Conservation (phyloP, 2,797 vertebrate species). For the Phalloptychus januarius region DNA sequence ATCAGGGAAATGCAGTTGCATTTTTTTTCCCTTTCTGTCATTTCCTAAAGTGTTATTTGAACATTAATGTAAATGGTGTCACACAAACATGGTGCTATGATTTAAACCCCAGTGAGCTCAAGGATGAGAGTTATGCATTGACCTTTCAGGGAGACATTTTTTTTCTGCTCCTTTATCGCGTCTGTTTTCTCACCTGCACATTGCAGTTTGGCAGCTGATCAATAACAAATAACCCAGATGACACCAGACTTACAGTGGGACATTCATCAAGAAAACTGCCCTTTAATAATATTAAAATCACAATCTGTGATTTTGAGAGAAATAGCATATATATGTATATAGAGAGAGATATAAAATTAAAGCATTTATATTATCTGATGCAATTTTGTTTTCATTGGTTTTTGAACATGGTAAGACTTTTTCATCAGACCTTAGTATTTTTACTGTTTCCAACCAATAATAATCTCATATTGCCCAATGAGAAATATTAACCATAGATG, state of each 20-base stretch:
- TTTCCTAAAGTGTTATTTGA: not conserved
- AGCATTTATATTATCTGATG: not conserved
- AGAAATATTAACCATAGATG: not conserved
- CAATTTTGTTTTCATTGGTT: not conserved
- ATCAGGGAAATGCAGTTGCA: not conserved
- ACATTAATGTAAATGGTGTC: constrained; percentile 1
- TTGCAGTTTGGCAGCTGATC: constrained; percentile 12
- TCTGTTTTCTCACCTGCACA: constrained; percentile 5
- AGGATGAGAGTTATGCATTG: constrained; percentile 4
- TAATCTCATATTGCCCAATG: not conserved
- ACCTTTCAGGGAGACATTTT: constrained; percentile 9
- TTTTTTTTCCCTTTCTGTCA: not conserved
- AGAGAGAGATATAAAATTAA: too few relatives aligned
- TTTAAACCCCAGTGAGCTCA: not conserved
- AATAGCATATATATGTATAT: not conserved
- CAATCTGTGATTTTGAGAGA: constrained; percentile 11
- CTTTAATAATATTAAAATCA: constrained; percentile 6
- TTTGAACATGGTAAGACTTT: not conserved
- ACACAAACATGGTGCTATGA: not conserved
- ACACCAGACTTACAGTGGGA: not conserved
- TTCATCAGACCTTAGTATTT: not conserved
- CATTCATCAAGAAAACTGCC: constrained; percentile 10
- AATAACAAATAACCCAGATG: constrained; percentile 1
- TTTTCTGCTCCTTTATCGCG: not conserved
- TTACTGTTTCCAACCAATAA: not conserved